Conservation (phyloP, 2,888 invertebrate genomes). For the Chromoteleia sp. region DNA sequence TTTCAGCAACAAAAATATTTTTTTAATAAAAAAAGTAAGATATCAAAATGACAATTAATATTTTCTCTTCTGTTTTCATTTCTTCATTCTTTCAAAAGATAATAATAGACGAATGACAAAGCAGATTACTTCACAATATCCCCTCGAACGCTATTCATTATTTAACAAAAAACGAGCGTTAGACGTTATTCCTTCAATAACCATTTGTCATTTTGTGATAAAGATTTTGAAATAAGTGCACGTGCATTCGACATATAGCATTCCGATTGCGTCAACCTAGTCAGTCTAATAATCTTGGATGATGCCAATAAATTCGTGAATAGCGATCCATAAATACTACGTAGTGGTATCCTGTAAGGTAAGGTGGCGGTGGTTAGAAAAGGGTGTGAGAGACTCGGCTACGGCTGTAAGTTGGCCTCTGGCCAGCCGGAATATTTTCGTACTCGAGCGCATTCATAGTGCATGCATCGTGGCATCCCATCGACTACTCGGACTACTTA, state of each 20-base stretch:
- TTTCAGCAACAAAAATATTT: no score
- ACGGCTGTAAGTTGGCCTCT: slow-evolving; percentile 75
- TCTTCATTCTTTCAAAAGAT: not conserved
- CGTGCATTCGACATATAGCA: slow-evolving; percentile 11
- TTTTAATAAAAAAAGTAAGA: no score
- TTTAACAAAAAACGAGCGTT: not conserved
- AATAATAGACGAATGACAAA: not conserved
- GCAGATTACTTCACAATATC: slow-evolving; percentile 1
- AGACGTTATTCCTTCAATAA: not conserved
- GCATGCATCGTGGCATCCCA: slow-evolving; percentile 74
- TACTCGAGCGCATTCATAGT: slow-evolving; percentile 73
- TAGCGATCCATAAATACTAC: slow-evolving; percentile 78
- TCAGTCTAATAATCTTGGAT: slow-evolving; percentile 57
- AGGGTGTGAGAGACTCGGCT: slow-evolving; percentile 53
- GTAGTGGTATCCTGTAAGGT: slow-evolving; percentile 38
- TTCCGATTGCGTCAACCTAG: slow-evolving; percentile 37
- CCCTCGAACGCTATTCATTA: not conserved
- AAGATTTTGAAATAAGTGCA: slow-evolving; percentile 8
- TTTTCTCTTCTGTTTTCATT: no score
- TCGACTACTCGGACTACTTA: slow-evolving; percentile 77
- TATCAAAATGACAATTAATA: no score
- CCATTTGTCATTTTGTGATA: slow-evolving; percentile 20
- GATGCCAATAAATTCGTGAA: slow-evolving; percentile 79
- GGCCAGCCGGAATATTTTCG: slow-evolving; percentile 80
- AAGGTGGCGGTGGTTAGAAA: slow-evolving; percentile 39